Base-by-base conservation (phyloP, 2,113 vertebrate genomes). In the Polypterus bichir region DNA sequence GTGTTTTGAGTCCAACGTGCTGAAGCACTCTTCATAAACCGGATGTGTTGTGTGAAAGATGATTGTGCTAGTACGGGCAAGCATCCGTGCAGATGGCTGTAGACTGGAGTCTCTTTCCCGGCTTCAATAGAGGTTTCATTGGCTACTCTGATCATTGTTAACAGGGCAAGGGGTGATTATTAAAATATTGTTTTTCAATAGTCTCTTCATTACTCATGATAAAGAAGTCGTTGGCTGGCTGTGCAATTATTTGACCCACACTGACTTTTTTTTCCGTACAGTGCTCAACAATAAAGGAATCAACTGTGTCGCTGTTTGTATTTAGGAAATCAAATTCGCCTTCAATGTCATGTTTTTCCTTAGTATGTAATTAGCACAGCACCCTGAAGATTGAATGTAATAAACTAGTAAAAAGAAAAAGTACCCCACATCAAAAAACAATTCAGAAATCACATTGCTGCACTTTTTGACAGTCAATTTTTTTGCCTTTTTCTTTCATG, bases 141-240 rank as follows among this genome's bases (percentile, higher is more conserved):
- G 83, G 79, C 67, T 60, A 68, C 76, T 69, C 78, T 78, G 74
- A 74, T 79, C 66, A 70, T 73, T 72, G 71, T 76, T 69, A 81
- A 76, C 68, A 67, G 80, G 83, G 84, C 82, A 71, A 79, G 70
- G 79, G 81, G 74, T 68, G 78, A 87, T 83, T 81, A 85, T 80
- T 83, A 91, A 90, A 88, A 92, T 85, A 91, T 89, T 81, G 83
- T 86, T 90, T 82, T 86, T 94, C 91, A 97, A 90, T 96, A 80
- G 86, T 80, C 85, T 89, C 93, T 93, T 96, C 89, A 94, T 83
- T 88, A 77, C 64, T 60, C 73, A 78, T 75, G 86, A 87, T 87
- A 73, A 86, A 87, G 81, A 86, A 88, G 88, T 80, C 84, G 86
- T 86, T 89, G 88, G 91, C 79, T 83, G 81, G 83, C 80, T 83